A percentile compares a stretch with the other conserved stretches of the same genome.
phyloP scores from a whole-genome alignment of 2,113 vertebrate species.

The Benitochromis conjunctus region DNA sequence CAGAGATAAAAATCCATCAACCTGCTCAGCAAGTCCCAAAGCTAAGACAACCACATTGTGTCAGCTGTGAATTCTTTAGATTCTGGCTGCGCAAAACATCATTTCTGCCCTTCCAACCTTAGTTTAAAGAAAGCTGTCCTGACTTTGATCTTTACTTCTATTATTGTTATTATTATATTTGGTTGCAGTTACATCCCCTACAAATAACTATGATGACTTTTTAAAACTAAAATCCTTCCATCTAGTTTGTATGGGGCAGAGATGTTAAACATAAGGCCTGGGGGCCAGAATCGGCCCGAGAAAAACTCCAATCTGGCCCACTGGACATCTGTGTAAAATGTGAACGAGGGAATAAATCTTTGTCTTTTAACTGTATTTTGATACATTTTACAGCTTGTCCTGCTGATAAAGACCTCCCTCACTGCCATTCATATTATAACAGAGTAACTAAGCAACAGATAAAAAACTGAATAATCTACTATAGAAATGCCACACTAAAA shows the following conservation, averaged over 20 bases:
- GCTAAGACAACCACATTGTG: neutral
- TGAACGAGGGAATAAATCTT: neutral
- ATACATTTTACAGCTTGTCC: neutral
- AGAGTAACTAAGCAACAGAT: neutral
- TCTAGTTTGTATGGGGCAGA: neutral
- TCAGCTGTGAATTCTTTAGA: neutral
- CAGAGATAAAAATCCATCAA: neutral
- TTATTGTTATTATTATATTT: neutral
- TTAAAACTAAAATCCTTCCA: neutral
- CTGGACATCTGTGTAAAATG: neutral
- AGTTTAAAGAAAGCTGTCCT: rapidly evolving
- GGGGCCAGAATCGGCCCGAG: neutral
- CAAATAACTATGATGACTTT: neutral
- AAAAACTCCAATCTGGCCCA: neutral
- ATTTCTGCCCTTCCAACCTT: neutral
- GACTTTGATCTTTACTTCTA: neutral
- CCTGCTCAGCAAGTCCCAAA: neutral
- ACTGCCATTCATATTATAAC: neutral
- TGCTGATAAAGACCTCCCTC: neutral
- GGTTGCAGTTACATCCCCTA: neutral
- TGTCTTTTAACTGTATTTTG: neutral
- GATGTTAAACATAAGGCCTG: neutral
- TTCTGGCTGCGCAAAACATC: neutral
- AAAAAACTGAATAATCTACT: no score
- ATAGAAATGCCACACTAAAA: no score